Conservation (phyloP, 2,888 invertebrate species). For the Megalurothrips usitatus region DNA sequence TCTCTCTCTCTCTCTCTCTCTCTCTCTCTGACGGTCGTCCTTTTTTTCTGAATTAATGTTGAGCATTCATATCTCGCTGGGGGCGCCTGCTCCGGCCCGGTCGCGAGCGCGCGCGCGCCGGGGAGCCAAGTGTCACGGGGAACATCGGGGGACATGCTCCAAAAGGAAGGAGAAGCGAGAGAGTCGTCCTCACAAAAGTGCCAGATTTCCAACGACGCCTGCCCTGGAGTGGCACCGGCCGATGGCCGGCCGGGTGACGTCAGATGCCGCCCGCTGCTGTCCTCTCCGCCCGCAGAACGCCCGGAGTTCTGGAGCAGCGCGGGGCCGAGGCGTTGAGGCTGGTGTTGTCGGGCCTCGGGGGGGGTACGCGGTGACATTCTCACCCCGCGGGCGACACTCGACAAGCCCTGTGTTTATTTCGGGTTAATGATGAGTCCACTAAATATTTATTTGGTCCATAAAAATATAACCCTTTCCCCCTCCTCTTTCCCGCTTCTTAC, state of each 20-base stretch:
- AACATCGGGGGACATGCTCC: neutral
- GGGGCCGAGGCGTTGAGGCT: too few relatives aligned
- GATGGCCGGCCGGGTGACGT: too few relatives aligned
- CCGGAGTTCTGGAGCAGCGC: too few relatives aligned
- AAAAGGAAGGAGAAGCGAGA: neutral
- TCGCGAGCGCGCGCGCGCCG: neutral
- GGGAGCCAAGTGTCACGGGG: neutral
- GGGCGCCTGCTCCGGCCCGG: slow-evolving; percentile 10
- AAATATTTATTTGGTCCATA: slow-evolving; percentile 27
- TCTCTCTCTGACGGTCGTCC: neutral
- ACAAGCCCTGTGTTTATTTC: neutral
- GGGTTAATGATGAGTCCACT: slow-evolving; percentile 12
- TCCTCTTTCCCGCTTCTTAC: neutral
- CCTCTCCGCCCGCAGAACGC: too few relatives aligned
- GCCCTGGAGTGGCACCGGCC: too few relatives aligned
- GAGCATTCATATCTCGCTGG: neutral
- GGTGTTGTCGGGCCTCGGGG: neutral
- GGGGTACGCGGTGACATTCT: neutral
- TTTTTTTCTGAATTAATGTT: slow-evolving; percentile 16
- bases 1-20: too few relatives aligned
- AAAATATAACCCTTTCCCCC: neutral
- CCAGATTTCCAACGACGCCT: too few relatives aligned
- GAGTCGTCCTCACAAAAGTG: neutral
- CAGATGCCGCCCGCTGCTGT: too few relatives aligned
- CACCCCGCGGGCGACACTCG: neutral